Percentiles rank a stretch among this genome's conserved stretches.
phyloP scores from a whole-genome alignment of 2,113 vertebrate genomes.

The Sprattus sprattus region DNA sequence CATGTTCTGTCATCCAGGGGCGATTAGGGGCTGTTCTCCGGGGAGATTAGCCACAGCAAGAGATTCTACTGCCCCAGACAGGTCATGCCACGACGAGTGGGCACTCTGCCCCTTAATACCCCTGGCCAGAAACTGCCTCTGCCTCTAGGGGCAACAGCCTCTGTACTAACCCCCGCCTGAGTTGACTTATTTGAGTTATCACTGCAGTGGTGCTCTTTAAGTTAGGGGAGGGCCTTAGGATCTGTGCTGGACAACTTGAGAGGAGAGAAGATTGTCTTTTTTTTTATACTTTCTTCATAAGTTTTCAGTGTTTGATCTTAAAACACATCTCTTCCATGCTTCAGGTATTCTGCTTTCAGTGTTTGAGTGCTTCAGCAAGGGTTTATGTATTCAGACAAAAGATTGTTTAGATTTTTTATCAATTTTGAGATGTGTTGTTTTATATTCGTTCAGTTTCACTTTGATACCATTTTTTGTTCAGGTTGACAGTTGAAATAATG shows the following conservation, averaged over 20 bases:
- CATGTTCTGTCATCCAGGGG: neutral
- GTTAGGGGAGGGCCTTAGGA: neutral
- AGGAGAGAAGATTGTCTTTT: neutral
- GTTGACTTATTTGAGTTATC: neutral
- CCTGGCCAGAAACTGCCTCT: neutral
- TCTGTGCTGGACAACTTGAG: neutral
- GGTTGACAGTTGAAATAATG: neutral
- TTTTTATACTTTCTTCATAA: neutral
- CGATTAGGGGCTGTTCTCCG: neutral
- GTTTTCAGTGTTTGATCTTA: neutral
- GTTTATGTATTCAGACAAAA: neutral
- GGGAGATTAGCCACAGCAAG: neutral
- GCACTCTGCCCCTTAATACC: neutral
- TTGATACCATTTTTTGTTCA: neutral
- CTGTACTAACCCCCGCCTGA: neutral
- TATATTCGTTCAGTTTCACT: neutral
- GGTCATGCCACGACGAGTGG: neutral
- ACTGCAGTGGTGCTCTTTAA: neutral
- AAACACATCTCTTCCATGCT: neutral
- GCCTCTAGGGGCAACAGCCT: neutral
- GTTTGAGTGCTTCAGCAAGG: neutral
- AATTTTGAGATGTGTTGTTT: neutral
- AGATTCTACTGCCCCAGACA: neutral
- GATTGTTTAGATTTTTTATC: constrained; percentile 23
- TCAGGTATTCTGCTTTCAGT: neutral